Conservation (phyloP, 2,113 vertebrate species). For the Mixornis gularis region DNA sequence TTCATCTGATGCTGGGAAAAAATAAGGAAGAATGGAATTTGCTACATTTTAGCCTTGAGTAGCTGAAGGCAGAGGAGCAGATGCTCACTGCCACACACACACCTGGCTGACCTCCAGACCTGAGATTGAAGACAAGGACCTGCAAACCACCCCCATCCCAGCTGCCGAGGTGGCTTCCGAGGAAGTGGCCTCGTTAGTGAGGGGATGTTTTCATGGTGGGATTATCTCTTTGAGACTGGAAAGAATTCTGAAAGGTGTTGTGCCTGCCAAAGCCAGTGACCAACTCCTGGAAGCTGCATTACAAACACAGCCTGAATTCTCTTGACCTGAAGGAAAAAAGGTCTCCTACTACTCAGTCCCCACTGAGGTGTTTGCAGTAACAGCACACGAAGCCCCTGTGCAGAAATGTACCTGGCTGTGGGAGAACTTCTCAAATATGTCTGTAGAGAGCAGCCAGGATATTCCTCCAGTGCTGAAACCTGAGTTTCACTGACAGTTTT, state of each 20-base stretch:
- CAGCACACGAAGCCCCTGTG: neutral
- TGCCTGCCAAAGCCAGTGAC: neutral
- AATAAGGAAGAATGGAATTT: neutral
- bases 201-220: accelerated
- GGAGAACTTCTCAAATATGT: neutral
- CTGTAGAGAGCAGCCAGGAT: neutral
- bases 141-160: neutral
- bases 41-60: neutral
- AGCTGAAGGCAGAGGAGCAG: neutral
- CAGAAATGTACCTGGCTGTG: neutral
- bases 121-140: neutral
- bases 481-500: neutral
- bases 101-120: neutral
- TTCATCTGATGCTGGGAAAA: neutral
- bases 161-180: neutral
- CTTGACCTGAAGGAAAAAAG: neutral
- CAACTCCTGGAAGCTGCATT: neutral
- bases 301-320: neutral
- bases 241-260: neutral
- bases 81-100: neutral
- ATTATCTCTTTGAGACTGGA: neutral
- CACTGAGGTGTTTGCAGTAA: accelerated
- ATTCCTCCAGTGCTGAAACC: neutral
- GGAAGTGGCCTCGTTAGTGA: neutral
- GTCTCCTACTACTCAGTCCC: neutral